These are phyloP conservation scores for Caenorhabditis auriculariae DNA, from an alignment of 2,888 invertebrate genomes.

Conservation along the genomic window DNA sequence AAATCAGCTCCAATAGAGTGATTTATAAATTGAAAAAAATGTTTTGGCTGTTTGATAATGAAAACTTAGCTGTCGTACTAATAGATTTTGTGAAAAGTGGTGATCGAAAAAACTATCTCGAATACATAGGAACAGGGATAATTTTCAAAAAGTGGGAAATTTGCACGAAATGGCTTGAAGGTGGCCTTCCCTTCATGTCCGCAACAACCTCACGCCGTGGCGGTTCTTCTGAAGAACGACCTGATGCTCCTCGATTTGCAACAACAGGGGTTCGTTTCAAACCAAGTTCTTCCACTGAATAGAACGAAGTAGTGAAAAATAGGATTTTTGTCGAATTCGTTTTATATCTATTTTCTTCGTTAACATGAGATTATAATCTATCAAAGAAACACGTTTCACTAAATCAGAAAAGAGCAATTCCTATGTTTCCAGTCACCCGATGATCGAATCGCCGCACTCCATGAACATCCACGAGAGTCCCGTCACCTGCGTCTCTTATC, in stretches of 20 bases:
- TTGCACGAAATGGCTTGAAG: too few relatives aligned
- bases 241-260: slow-evolving; percentile 94
- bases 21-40: background rate
- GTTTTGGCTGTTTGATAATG: too few relatives aligned
- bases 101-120: too few relatives aligned
- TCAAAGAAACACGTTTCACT: background rate
- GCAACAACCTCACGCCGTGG: slow-evolving; percentile 96
- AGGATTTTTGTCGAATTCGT: background rate
- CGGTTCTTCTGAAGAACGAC: slow-evolving; percentile 94
- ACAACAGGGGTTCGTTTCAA: slow-evolving; percentile 74
- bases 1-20: too few relatives aligned
- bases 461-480: slow-evolving; percentile 99
- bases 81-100: background rate
- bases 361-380: slow-evolving; percentile 6
- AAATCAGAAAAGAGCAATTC: background rate
- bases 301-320: background rate
- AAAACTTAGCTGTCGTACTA: too few relatives aligned
- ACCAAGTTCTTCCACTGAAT: background rate
- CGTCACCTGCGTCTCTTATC: slow-evolving; percentile 92
- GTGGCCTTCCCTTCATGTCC: slow-evolving; percentile 69
- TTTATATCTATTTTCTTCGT: slow-evolving; percentile 6
- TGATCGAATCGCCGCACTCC: slow-evolving; percentile 98
- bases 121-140: background rate
- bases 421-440: slow-evolving; percentile 75
- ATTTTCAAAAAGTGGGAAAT: too few relatives aligned